A percentile compares a stretch with the other conserved stretches of the same genome.
phyloP scores from a whole-genome alignment of 53 echinoderm and acorn worm species.

The Antedon mediterranea region DNA sequence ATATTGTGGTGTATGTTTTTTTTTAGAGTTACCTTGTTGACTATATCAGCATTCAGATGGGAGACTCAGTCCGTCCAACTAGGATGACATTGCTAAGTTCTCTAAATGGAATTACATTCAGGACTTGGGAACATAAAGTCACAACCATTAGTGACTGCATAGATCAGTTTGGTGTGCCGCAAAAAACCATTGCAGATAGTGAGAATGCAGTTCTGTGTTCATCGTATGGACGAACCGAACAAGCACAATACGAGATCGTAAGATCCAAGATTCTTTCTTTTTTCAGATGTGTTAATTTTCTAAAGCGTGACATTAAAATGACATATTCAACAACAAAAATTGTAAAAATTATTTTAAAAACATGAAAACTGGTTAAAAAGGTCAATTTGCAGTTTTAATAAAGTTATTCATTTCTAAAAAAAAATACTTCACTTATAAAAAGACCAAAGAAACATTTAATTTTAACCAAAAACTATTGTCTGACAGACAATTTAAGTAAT shows the following conservation, averaged over 20 bases:
- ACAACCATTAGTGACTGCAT: slow-evolving; percentile 24
- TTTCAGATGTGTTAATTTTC: not conserved
- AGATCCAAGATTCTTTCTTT: not conserved
- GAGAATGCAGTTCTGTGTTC: slow-evolving; percentile 37
- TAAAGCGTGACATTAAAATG: too few species aligned
- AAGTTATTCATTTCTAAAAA: too few species aligned
- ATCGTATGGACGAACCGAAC: slow-evolving; percentile 21
- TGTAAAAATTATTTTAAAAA: too few species aligned
- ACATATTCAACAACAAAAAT: too few species aligned
- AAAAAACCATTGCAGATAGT: slow-evolving; percentile 11
- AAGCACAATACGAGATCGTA: slow-evolving; percentile 69
- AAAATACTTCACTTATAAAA: too few species aligned
- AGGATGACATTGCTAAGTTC: slow-evolving; percentile 58
- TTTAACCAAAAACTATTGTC: too few species aligned
- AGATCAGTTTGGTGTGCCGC: slow-evolving; percentile 17
- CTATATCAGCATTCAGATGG: slow-evolving; percentile 62
- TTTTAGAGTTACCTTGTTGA: slow-evolving; percentile 42
- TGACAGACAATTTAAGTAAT: too few species aligned
- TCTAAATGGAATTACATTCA: slow-evolving; percentile 41
- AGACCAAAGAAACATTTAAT: too few species aligned
- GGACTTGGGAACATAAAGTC: slow-evolving; percentile 58
- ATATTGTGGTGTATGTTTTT: not conserved
- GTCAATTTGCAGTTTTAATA: too few species aligned
- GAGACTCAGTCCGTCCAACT: slow-evolving; percentile 64
- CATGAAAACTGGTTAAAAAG: too few species aligned